phyloP scores from a whole-genome alignment of 2,113 vertebrate genomes.

The Melospiza georgiana region DNA sequence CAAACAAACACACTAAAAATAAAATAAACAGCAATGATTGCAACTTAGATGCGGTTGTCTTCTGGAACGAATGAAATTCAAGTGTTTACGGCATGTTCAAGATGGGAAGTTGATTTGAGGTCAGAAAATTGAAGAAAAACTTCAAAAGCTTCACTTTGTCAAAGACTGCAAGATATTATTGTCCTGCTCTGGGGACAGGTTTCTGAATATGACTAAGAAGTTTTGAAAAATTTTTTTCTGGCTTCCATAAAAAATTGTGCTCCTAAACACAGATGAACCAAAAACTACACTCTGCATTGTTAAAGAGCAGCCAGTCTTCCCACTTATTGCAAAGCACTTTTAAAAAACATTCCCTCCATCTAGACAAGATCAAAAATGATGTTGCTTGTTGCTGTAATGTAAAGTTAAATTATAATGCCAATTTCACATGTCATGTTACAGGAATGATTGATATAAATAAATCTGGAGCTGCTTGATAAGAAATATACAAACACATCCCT shows the following conservation, averaged over 20 bases:
- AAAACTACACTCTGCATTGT: neutral
- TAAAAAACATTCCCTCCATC: neutral
- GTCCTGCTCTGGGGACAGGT: neutral
- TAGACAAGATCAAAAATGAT: neutral
- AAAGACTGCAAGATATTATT: neutral
- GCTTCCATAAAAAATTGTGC: neutral
- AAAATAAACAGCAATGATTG: neutral
- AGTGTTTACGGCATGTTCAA: neutral
- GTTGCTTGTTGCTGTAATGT: neutral
- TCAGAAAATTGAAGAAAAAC: neutral
- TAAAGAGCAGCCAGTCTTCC: neutral
- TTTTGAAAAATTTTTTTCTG: neutral
- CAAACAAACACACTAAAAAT: neutral
- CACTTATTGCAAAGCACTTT: neutral
- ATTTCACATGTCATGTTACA: slow-evolving; percentile 41
- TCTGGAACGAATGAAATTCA: neutral
- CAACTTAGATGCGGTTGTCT: neutral
- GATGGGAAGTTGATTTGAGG: neutral
- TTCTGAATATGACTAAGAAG: neutral
- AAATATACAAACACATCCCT: neutral
- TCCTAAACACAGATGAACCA: neutral
- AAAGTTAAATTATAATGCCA: neutral
- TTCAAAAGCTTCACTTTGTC: neutral
- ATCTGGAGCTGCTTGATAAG: slow-evolving; percentile 38
- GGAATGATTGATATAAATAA: slow-evolving; percentile 67